Base-by-base conservation (phyloP, 2,113 vertebrate genomes). In the Callionymus lyra region DNA sequence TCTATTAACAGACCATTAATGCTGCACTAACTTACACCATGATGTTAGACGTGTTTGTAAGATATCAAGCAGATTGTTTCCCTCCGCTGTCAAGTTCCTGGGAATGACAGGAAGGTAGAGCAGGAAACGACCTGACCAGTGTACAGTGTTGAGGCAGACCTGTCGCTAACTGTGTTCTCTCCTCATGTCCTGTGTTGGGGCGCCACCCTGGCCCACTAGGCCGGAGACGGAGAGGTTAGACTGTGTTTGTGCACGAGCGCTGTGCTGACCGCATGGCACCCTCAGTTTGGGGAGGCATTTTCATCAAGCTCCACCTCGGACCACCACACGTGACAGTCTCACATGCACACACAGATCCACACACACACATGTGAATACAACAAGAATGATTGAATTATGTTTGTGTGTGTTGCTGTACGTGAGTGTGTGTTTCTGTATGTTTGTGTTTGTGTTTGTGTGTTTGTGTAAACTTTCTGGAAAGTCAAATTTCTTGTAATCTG, bases 191-290 rank as follows among this genome's bases (percentile, higher is more conserved):
- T 84, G 74, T 81, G 75, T 82, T 69, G 72, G 56, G 69, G 74
- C 68, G 68, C 80, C 84, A 84, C 63, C 77, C 74, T 65, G 80
- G 81, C 75, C 73, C 79, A 32, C 76, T 85, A 87, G 85, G 71
- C 75, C 65, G 86, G 86, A 76, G 85, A 86, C 37, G 84, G 72
- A 84, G 85, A 88, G 86, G 86, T 88, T 82, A 88, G 85, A 85
- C 56, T 66, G 47, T 68, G 79, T 83, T 82, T 83, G 73, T 87
- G 86, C 85, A 86, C 86, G 80, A 81, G 70, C 59, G 74, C 81
- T 85, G 75, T 86, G 84, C 84, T 84, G 82, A 75, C 44, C 77
- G 86, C 86, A 88, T 86, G 86, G 84, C 83, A 73, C 67, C 68
- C 57, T 63, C 57, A 57, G 56, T 74, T 59, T 62, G 50, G 46